These are phyloP conservation scores for Drosophila buzzatii DNA, from an alignment of 2,888 invertebrate species.

Conservation along the genomic window DNA sequence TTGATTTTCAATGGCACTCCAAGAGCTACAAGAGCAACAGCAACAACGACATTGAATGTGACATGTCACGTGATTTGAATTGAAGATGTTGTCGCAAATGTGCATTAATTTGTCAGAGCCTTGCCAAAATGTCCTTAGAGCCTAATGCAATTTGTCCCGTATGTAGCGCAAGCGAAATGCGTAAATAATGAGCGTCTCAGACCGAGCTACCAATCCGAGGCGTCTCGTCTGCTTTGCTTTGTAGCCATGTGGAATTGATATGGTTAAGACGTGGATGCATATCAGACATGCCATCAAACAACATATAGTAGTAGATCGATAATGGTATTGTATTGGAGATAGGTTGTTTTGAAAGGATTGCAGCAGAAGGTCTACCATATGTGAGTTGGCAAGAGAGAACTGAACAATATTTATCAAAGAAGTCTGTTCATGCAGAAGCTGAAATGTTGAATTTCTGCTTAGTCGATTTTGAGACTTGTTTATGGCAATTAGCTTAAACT, in stretches of 20 bases:
- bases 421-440: too few species aligned
- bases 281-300: neutral
- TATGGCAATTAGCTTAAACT: too few species aligned
- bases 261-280: neutral
- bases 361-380: neutral
- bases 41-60: slow-evolving; percentile 31
- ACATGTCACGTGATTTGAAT: slow-evolving; percentile 75
- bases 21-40: slow-evolving; percentile 25
- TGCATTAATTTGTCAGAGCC: slow-evolving; percentile 72
- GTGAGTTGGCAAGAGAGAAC: too few species aligned
- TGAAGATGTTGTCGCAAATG: slow-evolving; percentile 72
- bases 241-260: slow-evolving; percentile 7
- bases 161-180: slow-evolving; percentile 48
- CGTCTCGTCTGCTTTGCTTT: neutral
- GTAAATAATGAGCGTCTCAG: slow-evolving; percentile 56
- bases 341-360: neutral
- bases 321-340: neutral
- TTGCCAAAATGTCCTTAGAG: slow-evolving; percentile 38
- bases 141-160: slow-evolving; percentile 61
- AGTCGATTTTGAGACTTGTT: too few species aligned
- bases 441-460: too few species aligned
- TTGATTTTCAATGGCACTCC: slow-evolving; percentile 66
- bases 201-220: neutral
- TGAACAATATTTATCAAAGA: too few species aligned
- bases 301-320: neutral